Conservation (phyloP, 2,888 invertebrate genomes). For the Dicranocentrus wangi region DNA sequence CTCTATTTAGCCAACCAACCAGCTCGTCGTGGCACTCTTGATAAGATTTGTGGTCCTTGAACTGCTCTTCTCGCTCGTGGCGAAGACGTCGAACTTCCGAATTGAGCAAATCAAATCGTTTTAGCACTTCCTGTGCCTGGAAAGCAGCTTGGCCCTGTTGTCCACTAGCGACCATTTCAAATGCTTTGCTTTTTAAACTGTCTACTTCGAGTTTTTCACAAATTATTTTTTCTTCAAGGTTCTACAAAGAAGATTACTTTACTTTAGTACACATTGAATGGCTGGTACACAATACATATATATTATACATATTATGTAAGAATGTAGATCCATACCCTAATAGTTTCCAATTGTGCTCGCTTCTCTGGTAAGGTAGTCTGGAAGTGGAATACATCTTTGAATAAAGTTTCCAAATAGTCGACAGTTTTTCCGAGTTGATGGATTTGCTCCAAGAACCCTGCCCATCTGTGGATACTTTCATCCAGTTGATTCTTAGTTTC, state of each 20-base stretch:
- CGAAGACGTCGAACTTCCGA: conserved; percentile 85
- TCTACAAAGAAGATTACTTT: conserved; percentile 75
- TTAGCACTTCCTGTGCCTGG: conserved; percentile 88
- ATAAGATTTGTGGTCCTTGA: conserved; percentile 89
- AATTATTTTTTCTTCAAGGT: conserved; percentile 89
- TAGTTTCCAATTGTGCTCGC: conserved; percentile 87
- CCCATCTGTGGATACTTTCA: conserved; percentile 93
- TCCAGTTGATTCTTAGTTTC: conserved; percentile 91
- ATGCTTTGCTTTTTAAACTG: conserved; percentile 86
- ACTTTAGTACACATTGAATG: too few species aligned
- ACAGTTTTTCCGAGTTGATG: conserved; percentile 88
- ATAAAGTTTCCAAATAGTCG: conserved; percentile 83
- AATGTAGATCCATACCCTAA: too few species aligned
- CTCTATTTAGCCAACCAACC: conserved; percentile 89
- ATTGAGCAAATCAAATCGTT: conserved; percentile 86
- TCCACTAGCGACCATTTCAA: conserved; percentile 89
- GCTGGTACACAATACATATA: too few species aligned
- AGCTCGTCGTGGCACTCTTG: conserved; percentile 94
- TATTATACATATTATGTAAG: too few species aligned
- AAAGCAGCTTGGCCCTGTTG: conserved; percentile 88
- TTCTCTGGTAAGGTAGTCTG: conserved; percentile 91
- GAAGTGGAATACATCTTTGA: conserved; percentile 83
- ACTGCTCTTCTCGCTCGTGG: conserved; percentile 87
- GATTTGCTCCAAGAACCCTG: conserved; percentile 90
- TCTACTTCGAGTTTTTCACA: conserved; percentile 94